Base-by-base conservation (phyloP, 2,888 invertebrate species). In the Agrotis exclamationis region DNA sequence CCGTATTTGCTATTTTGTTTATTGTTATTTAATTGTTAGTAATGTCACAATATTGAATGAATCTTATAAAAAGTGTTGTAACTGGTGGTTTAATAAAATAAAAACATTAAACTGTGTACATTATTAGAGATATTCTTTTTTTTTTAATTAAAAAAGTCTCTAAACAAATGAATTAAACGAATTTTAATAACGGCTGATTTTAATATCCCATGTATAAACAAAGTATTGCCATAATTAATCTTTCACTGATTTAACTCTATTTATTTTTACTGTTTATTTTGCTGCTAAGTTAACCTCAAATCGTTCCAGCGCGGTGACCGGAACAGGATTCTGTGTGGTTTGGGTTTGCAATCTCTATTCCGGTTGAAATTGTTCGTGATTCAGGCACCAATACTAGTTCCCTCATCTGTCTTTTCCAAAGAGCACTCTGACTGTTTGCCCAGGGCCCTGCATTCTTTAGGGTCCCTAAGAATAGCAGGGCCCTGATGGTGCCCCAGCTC, bases 271-370 rank as follows among this genome's bases (percentile, higher is more conserved):
- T 39, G 39, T 39, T 39, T 39, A 39, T 39, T 39, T 20, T 20
- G 20, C 9, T 63, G 20, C 14, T 59, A 60, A 28, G 50, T 60
- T 56, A 39, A 51, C 16, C 28, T 54, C 28, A 59, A 50, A 44
- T 59, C 20, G 24, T 59, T 47, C 6, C 1, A 28, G 24, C 0
- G 47, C 18, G 39, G 4, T 53, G n/a, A 28, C 16, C 11, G 44
- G 33, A 65, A 45, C 44, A 54, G 50, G 63, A 72, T 76, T 69
- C 56, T 50, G 28, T 47, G 51, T 54, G 53, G 60, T 28, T 47
- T 59, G 13, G 22, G 57, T 67, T 66, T 57, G 39, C 20, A 33
- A 22, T 76, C 16, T 45, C 22, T 20, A 16, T 58, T 60, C 16
- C 24, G 22, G 33, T 53, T 50, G 13, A n/a, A 54, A 44, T 58